Conservation (phyloP, 1,140 invertebrate genomes). For the Lycorma delicatula region DNA sequence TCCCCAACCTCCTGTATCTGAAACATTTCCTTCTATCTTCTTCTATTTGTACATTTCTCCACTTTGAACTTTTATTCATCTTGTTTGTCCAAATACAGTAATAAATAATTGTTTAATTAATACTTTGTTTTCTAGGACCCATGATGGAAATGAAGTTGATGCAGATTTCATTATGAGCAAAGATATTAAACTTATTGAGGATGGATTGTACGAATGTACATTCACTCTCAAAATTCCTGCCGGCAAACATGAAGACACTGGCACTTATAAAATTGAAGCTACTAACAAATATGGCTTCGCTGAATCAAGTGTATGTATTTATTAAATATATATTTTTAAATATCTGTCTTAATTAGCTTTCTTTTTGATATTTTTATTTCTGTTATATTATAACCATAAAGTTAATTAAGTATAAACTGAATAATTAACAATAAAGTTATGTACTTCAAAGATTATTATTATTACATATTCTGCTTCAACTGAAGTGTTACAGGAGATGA, state of each 20-base stretch:
- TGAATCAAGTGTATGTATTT: conserved; percentile 46
- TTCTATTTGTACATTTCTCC: too few species aligned
- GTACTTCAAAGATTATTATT: too few species aligned
- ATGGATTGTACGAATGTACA: conserved; percentile 65
- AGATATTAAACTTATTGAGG: conserved; percentile 54
- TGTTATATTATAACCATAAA: background rate
- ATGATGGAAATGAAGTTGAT: conserved; percentile 39
- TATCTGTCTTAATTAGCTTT: background rate
- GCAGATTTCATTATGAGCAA: conserved; percentile 41
- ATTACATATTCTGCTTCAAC: too few species aligned
- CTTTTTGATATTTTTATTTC: background rate
- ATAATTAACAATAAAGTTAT: background rate
- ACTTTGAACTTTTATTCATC: too few species aligned
- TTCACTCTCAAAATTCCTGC: conserved; percentile 57
- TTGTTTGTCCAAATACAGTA: too few species aligned
- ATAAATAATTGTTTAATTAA: too few species aligned
- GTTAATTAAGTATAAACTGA: background rate
- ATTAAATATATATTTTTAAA: conserved; percentile 7
- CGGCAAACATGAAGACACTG: conserved; percentile 63
- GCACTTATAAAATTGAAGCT: conserved; percentile 67
- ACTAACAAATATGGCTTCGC: conserved; percentile 68
- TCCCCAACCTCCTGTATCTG: too few species aligned
- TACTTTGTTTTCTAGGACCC: conserved; percentile 38
- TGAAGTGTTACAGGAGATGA: too few species aligned
- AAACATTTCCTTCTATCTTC: too few species aligned